Conservation (phyloP, 2,888 invertebrate species). For the Halocaridina rubra region DNA sequence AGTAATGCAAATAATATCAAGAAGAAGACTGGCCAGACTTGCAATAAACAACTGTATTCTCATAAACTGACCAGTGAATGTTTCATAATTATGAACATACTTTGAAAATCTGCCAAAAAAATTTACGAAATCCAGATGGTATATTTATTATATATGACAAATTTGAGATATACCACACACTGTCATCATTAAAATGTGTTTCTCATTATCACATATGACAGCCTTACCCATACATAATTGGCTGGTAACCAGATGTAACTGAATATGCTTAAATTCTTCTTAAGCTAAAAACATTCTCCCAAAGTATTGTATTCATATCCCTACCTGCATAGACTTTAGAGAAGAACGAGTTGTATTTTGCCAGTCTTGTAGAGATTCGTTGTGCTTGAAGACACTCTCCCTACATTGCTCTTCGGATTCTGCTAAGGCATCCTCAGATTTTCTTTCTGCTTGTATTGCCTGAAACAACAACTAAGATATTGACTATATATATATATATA, state of each 20-base stretch:
- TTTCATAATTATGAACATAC: not conserved
- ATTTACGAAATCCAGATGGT: slow-evolving; percentile 3
- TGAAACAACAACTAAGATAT: not conserved
- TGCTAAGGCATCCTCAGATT: not conserved
- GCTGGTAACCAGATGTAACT: no score
- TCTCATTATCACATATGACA: not conserved
- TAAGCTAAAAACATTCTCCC: no score
- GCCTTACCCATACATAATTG: not conserved
- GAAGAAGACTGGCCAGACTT: no score
- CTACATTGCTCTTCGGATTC: slow-evolving; percentile 22
- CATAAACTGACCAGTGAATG: not conserved
- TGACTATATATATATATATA: slow-evolving; percentile 1
- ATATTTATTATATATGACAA: not conserved
- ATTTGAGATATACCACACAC: not conserved
- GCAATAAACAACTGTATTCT: no score
- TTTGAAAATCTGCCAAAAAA: not conserved
- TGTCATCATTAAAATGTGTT: not conserved
- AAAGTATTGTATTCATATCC: not conserved
- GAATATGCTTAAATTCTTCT: no score
- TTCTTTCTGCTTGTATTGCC: slow-evolving; percentile 1
- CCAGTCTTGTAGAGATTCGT: slow-evolving; percentile 12
- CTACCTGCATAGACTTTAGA: slow-evolving; percentile 33
- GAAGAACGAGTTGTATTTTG: not conserved
- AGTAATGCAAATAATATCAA: no score
- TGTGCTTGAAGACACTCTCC: slow-evolving; percentile 9